Percentiles rank a stretch among this genome's conserved stretches.
phyloP scores from a whole-genome alignment of 2,888 invertebrate species.

The Papilio gigon region DNA sequence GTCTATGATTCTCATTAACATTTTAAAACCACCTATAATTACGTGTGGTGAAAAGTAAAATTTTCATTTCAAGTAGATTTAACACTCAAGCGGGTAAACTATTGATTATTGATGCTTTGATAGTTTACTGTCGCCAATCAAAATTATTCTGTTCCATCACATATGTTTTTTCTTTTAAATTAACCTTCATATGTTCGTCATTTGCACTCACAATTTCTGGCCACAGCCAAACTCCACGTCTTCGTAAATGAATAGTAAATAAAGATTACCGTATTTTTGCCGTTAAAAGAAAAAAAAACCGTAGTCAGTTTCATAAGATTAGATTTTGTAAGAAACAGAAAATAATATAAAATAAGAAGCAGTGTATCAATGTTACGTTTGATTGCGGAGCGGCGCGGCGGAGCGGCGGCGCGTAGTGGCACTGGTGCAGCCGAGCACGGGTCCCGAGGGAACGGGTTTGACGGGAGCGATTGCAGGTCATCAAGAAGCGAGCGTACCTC shows the following conservation, averaged over 20 bases:
- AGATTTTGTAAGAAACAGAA: neutral
- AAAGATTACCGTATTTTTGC: neutral
- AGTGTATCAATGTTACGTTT: constrained; percentile 53
- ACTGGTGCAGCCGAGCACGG: constrained; percentile 44
- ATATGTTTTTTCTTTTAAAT: neutral
- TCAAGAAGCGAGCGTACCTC: too few relatives aligned
- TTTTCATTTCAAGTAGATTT: neutral
- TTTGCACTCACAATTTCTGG: neutral
- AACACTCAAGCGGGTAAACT: neutral
- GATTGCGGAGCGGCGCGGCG: constrained; percentile 50
- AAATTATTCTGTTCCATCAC: neutral
- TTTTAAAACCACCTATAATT: neutral
- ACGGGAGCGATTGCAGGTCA: constrained; percentile 72
- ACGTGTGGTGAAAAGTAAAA: neutral
- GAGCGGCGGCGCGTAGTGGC: constrained; percentile 47
- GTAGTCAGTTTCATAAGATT: too few relatives aligned
- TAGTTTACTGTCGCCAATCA: neutral
- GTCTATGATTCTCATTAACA: constrained; percentile 1
- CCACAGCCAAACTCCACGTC: neutral
- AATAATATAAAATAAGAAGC: neutral
- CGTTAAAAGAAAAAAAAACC: too few relatives aligned
- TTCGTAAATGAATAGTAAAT: neutral
- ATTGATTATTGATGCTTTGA: neutral
- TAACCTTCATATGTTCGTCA: neutral
- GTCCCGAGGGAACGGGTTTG: constrained; percentile 70